Evolutionary conservation across 1,140 invertebrate genomes (phyloP), one percentile per base, ranked within the genome.

Genomic region (Euglossa dilemma): DNA sequence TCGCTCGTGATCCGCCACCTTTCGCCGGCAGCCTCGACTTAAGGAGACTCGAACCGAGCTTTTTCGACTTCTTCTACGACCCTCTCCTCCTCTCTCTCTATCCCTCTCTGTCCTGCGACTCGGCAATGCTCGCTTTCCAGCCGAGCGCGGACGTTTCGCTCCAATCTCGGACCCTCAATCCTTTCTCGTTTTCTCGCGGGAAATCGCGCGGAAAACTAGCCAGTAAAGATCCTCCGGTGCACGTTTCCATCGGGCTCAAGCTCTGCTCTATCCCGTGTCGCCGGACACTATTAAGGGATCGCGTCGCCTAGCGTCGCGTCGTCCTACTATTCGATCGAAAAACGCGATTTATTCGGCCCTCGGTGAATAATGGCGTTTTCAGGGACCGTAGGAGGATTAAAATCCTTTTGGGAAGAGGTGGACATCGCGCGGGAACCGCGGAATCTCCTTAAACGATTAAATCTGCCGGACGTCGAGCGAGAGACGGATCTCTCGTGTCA

Each of bases 141-240:
- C 84, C 69, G 52, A 89, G 85, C 84, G 90, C 87, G 59, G 74
- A 90, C 85, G 84, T 70, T 87, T 87, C 85, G 84, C 85, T 87
- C 88, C 89, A 92, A 91, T 92, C 90, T 92, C 89, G 83, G 84
- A 59, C 80, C 80, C 80, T 86, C 91, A 90, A 92, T 93, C 90
- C 88, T 93, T 92, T 89, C 89, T 91, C 86, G 86, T 85, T 90
- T 91, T 90, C 89, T 90, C 86, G 79, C 85, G 87, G 81, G 91
- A 93, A 94, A 93, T 93, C 89, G 91, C 93, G 91, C 88, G 90
- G 91, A 92, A 93, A 93, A 93, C 91, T 92, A 92, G 91, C 89
- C 87, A 74, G 90, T 89, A 89, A 91, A 90, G 90, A 92, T 92
- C 87, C 88, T 84, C 80, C 64, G 80, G 76, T 85, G 80, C 87